These are phyloP conservation scores for Sialia sialis DNA, from an alignment of 2,113 vertebrate genomes.

Conservation along the genomic window DNA sequence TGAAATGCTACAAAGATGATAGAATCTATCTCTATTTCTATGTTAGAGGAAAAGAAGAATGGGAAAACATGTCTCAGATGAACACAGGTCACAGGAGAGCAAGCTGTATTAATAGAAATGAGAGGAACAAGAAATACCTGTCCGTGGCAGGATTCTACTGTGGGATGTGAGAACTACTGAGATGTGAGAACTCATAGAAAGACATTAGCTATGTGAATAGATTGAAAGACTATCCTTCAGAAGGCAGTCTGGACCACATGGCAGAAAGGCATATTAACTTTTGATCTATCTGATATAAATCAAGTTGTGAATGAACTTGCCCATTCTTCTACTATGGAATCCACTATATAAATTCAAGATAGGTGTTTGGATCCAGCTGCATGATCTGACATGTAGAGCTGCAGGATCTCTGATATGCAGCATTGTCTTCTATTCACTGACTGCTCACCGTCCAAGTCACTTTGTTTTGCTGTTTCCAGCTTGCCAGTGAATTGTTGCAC, in stretches of 20 bases:
- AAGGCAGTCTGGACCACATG: background rate
- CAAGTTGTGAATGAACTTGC: background rate
- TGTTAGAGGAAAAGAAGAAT: background rate
- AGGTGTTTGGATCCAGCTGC: background rate
- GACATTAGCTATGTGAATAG: background rate
- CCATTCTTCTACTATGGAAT: background rate
- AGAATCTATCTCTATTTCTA: background rate
- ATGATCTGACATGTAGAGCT: background rate
- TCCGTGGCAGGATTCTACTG: background rate
- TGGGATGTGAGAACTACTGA: background rate
- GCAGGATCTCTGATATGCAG: background rate
- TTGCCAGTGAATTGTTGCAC: background rate
- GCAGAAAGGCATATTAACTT: background rate
- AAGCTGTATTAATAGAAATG: background rate
- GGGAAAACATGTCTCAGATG: background rate
- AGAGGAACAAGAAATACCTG: background rate
- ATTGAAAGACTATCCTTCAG: background rate
- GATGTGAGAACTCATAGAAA: background rate
- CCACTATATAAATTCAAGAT: background rate
- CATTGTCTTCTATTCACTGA: background rate
- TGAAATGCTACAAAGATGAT: background rate
- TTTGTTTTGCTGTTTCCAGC: background rate
- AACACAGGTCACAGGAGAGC: background rate
- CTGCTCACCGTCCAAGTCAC: background rate
- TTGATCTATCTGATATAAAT: background rate